Evolutionary conservation across 2,113 vertebrate species (phyloP), one percentile per base, ranked within the genome.

Genomic region (Psophia crepitans): DNA sequence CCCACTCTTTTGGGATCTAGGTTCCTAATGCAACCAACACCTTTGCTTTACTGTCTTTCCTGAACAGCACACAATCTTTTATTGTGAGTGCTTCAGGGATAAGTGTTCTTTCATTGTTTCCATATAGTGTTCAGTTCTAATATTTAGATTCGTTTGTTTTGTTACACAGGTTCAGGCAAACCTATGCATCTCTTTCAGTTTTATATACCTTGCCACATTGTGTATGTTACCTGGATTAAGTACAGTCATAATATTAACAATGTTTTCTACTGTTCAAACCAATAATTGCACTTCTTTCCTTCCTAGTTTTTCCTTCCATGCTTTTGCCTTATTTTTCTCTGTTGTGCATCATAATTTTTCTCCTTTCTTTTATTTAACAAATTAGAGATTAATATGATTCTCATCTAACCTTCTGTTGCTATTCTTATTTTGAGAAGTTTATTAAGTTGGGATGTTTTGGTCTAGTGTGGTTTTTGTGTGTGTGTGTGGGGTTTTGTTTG

Each of bases 121-220:
- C 12, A 18, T 32, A 8, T 43, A 46, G 10, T 14, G 27, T 68
- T 26, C n/a, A 68, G 12, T 71, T 35, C 43, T 69, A 87, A 35
- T 61, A 48, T 77, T 89, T 26, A 2, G 2, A 69, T 60, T 65
- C 32, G 26, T 69, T 84, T 77, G 11, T 48, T 85, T 66, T 63
- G 37, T 63, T 71, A n/a, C 39, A 83, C 10, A 79, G 70, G 35
- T 88, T 89, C 8, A 56, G 75, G 54, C 16, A 88, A 61, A 49
- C 11, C 37, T 58, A 1, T 30, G 20, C 18, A 73, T 51, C 21
- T 19, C 11, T 80, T 69, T 44, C 17, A 64, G 27, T 63, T 57
- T 27, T 49, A 48, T 8, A 17, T 9, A 65, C 26, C 28, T 84
- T 53, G 11, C 4, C n/a, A 53, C 0, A 0, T 8, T 54, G 18